phyloP scores from a whole-genome alignment of 2,888 invertebrate species.

The Leptarthrus brevirostris region DNA sequence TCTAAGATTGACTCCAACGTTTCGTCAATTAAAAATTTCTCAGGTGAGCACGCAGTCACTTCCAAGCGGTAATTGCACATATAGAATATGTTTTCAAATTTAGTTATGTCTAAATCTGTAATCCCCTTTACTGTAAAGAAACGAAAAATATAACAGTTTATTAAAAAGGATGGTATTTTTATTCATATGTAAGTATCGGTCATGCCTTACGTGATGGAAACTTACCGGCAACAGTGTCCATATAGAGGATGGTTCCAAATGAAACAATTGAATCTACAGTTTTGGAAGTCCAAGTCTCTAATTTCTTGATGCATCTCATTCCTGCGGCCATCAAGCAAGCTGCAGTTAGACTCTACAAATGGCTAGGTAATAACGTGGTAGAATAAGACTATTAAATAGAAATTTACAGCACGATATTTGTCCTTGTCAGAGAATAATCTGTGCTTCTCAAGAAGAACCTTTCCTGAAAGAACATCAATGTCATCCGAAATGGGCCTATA shows the following conservation, averaged over 20 bases:
- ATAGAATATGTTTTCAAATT: background rate
- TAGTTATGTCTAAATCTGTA: background rate
- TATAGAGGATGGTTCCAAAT: slow-evolving; percentile 51
- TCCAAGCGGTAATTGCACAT: background rate
- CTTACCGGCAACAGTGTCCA: slow-evolving; percentile 55
- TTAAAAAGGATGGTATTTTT: background rate
- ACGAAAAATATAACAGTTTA: no score
- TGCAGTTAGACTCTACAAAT: slow-evolving; percentile 54
- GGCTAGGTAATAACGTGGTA: background rate
- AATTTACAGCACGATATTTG: slow-evolving; percentile 52
- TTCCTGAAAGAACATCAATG: slow-evolving; percentile 12
- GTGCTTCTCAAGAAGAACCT: background rate
- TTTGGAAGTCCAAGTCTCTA: slow-evolving; percentile 52
- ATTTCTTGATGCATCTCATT: slow-evolving; percentile 48
- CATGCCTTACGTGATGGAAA: no score
- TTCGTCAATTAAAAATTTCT: background rate
- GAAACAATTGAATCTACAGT: slow-evolving; percentile 51
- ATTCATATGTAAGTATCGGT: no score
- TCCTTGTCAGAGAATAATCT: background rate
- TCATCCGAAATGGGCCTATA: background rate
- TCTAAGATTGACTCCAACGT: background rate
- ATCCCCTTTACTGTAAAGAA: background rate
- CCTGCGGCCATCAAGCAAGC: slow-evolving; percentile 54
- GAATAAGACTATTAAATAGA: background rate
- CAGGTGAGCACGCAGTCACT: background rate